phyloP scores from a whole-genome alignment of 1,140 invertebrate genomes.

The Zophobas morio region DNA sequence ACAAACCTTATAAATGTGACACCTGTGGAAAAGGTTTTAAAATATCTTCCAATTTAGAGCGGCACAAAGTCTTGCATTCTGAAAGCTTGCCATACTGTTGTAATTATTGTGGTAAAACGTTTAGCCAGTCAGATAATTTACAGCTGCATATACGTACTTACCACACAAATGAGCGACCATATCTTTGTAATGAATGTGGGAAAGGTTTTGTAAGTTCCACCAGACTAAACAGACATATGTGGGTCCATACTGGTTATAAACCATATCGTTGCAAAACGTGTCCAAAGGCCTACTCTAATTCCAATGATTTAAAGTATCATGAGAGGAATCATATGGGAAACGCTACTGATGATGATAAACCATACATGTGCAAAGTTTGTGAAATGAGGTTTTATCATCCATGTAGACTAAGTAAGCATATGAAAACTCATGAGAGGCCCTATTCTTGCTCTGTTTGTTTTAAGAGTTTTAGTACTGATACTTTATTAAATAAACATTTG shows the following conservation, averaged over 20 bases:
- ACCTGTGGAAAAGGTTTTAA: conserved; percentile 59
- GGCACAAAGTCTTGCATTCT: conserved; percentile 58
- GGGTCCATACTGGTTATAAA: conserved; percentile 64
- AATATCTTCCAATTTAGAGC: conserved; percentile 57
- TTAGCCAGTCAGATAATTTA: conserved; percentile 63
- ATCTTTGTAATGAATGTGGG: conserved; percentile 77
- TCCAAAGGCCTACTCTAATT: conserved; percentile 63
- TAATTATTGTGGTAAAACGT: conserved; percentile 63
- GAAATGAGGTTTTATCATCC: conserved; percentile 62
- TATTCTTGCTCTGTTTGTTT: conserved; percentile 55
- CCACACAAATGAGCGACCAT: conserved; percentile 80
- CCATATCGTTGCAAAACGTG: conserved; percentile 62
- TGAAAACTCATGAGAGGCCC: conserved; percentile 58
- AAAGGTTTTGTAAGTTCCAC: conserved; percentile 69
- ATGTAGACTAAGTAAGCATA: conserved; percentile 60
- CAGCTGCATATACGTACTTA: conserved; percentile 62
- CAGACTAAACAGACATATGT: conserved; percentile 63
- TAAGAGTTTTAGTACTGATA: conserved; percentile 55
- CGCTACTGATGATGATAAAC: conserved; percentile 54
- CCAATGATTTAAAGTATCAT: conserved; percentile 62
- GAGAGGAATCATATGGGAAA: conserved; percentile 57
- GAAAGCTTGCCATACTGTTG: conserved; percentile 58
- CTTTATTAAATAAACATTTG: conserved; percentile 56
- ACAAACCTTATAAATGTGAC: conserved; percentile 63
- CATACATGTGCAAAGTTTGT: conserved; percentile 60